Evolutionary conservation across 2,888 invertebrate species (phyloP).

Genomic region (Dasypogon diadema): DNA sequence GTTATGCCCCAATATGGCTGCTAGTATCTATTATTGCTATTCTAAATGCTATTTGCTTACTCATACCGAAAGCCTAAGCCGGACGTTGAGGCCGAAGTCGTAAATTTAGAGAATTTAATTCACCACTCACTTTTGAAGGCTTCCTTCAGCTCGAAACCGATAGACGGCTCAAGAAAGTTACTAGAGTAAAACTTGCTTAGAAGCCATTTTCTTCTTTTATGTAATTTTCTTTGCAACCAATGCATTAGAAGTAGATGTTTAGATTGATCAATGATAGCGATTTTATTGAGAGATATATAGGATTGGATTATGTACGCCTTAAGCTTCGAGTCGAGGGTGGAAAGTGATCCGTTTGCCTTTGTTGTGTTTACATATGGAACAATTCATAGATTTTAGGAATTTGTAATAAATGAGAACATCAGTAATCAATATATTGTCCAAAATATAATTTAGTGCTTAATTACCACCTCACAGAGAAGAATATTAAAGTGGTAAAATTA

Average conservation of each 20-base stretch:
- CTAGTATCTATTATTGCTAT: constrained; percentile 30
- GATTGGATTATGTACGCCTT: constrained; percentile 7
- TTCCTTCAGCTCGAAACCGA: not conserved
- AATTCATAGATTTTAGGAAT: not conserved
- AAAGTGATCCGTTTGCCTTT: not conserved
- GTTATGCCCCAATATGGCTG: constrained; percentile 45
- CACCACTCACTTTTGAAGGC: constrained; percentile 35
- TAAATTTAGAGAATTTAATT: constrained; percentile 37
- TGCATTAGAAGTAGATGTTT: not conserved
- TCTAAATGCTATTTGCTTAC: constrained; percentile 44
- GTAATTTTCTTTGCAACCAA: not conserved
- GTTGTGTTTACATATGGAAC: not conserved
- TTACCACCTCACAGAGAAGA: too few species aligned
- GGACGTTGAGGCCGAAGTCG: constrained; percentile 15
- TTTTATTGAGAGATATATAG: constrained; percentile 11
- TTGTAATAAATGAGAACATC: too few species aligned
- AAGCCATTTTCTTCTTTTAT: constrained; percentile 12
- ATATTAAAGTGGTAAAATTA: too few species aligned
- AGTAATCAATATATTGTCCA: too few species aligned
- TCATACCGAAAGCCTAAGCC: constrained; percentile 15
- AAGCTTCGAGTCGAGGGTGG: not conserved
- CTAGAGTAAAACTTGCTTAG: constrained; percentile 2
- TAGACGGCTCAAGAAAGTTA: not conserved
- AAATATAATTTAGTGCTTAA: too few species aligned
- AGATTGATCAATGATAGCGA: constrained; percentile 25